These are phyloP conservation scores for Hoplias malabaricus DNA, from an alignment of 2,113 vertebrate genomes.

Conservation along the genomic window DNA sequence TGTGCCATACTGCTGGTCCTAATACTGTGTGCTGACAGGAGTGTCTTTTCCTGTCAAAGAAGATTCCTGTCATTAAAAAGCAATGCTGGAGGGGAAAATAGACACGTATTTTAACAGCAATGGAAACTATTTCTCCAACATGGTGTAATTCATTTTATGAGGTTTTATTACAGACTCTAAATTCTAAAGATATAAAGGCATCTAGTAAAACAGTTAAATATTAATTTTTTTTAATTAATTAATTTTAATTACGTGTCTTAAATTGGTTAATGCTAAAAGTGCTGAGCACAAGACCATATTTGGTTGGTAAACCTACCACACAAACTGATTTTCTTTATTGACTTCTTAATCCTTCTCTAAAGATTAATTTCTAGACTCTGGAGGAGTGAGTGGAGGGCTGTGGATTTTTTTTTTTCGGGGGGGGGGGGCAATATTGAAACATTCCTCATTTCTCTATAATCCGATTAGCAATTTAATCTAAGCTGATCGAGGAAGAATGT, in stretches of 20 bases:
- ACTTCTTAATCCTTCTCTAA: neutral
- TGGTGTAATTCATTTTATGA: no score
- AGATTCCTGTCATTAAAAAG: slow-evolving; percentile 52
- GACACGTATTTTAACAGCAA: neutral
- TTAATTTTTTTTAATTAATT: no score
- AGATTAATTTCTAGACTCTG: slow-evolving; percentile 4
- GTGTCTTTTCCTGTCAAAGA: slow-evolving; percentile 57
- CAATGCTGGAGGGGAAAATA: neutral
- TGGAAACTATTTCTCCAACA: neutral
- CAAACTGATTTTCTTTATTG: neutral
- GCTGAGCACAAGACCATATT: neutral
- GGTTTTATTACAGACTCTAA: neutral
- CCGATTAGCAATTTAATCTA: slow-evolving; percentile 70
- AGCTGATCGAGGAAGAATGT: slow-evolving; percentile 68
- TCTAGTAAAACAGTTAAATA: no score
- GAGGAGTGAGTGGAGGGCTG: slow-evolving; percentile 34
- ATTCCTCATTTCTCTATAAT: slow-evolving; percentile 68
- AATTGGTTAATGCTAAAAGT: neutral
- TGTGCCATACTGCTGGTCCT: neutral
- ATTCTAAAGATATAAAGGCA: no score
- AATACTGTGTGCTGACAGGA: neutral
- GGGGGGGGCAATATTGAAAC: slow-evolving; percentile 68
- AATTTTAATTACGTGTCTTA: neutral
- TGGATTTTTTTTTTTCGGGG: no score
- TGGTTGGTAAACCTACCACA: neutral